Evolutionary conservation across 1,140 invertebrate genomes (phyloP), one percentile per base, ranked within the genome.

Genomic region (Pseudomyrmex pallidus): DNA sequence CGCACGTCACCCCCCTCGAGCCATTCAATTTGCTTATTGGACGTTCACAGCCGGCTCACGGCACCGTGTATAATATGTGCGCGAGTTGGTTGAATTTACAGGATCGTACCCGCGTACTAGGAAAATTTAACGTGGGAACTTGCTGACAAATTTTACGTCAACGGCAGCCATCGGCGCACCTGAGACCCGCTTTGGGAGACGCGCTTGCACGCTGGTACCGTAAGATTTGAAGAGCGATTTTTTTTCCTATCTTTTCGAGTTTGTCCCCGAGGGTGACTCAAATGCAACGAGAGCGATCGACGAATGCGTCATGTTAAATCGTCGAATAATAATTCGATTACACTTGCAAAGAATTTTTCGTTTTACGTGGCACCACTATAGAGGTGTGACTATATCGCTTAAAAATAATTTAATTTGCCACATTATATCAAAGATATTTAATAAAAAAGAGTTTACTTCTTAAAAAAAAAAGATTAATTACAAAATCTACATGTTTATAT

Each of bases 131-230:
- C 54, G 70, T 44, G 59, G 10, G 52, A 63, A 48, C 57, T 15
- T 44, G 59, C 54, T 74, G 85, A 88, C 83, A 82, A 88, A 87
- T 87, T 59, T 70, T 80, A 84, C 74, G 82, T 82, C 83, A 82
- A 44, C 82, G 83, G 52, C 76, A 85, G 50, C 76, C 50, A 57
- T 76, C 54, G 87, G 35, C 46, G 72, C 87, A 88, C 87, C 87
- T 88, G 87, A 77, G 87, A 62, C 87, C 59, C 66, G 61, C 52
- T 76, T 70, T 35, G 35, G 17, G 48, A 70, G 70, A 88, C 76
- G 15, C 59, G 15, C 68, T 63, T 68, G 25, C 50, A 77, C n/a
- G n/a, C n/a, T n/a, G 54, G n/a, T 2, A 46, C 44, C 12, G 61
- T 73, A 74, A 61, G 46, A 88, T 87, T 78, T 61, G 48, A 67